A percentile compares a stretch with the other conserved stretches of the same genome.
Conservation (phyloP, 2,888 invertebrate genomes). For the Scaptomyza reducta region DNA sequence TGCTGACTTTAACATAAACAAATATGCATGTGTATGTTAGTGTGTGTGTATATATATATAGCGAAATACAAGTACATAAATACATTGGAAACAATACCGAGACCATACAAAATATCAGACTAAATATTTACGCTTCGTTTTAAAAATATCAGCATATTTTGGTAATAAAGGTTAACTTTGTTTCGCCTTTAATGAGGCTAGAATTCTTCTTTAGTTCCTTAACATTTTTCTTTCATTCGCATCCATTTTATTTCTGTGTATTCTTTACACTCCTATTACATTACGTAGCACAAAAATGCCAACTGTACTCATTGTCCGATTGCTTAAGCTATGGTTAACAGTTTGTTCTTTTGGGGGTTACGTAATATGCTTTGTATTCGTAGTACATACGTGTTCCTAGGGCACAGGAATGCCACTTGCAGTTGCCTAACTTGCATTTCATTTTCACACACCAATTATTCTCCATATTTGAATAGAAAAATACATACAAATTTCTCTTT, state of each 20-base stretch:
- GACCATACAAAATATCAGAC: constrained; percentile 60
- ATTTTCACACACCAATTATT: constrained; percentile 13
- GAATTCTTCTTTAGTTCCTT: constrained; percentile 18
- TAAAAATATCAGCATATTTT: constrained; percentile 57
- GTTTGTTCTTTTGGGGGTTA: constrained; percentile 23
- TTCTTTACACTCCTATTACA: constrained; percentile 4
- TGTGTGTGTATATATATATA: constrained; percentile 3
- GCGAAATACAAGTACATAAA: constrained; percentile 18
- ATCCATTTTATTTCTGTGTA: not conserved
- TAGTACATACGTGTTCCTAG: constrained; percentile 32
- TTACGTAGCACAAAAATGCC: constrained; percentile 50
- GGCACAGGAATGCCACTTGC: constrained; percentile 67
- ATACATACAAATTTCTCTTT: constrained; percentile 61
- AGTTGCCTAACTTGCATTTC: constrained; percentile 14
- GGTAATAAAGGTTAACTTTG: constrained; percentile 66
- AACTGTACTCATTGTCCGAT: constrained; percentile 37
- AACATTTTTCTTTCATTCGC: not conserved
- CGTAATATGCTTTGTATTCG: constrained; percentile 10
- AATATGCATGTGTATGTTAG: not conserved
- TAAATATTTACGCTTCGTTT: constrained; percentile 52
- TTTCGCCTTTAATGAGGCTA: constrained; percentile 27
- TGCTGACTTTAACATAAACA: constrained; percentile 26
- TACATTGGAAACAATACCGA: constrained; percentile 22
- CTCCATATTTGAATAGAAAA: constrained; percentile 55
- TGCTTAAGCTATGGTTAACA: constrained; percentile 48